These are phyloP conservation scores for Crossocerus cetratus DNA, from an alignment of 2,888 invertebrate genomes.

Conservation along the genomic window DNA sequence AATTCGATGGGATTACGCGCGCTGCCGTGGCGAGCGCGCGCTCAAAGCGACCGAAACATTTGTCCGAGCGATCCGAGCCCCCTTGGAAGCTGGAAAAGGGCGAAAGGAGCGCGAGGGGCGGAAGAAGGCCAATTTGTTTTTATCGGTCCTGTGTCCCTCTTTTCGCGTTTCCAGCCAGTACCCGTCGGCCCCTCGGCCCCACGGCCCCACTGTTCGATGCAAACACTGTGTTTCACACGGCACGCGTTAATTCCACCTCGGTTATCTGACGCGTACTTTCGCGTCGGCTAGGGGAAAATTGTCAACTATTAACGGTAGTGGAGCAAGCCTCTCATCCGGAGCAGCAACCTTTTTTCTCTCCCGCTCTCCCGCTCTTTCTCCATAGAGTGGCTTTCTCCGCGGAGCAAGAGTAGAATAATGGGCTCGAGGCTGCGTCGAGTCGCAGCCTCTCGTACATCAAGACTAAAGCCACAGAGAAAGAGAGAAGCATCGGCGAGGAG, in stretches of 20 bases:
- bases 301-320: slow-evolving; percentile 41
- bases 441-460: no score
- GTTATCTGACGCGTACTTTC: slow-evolving; percentile 64
- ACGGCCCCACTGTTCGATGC: slow-evolving; percentile 26
- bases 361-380: slow-evolving; percentile 11
- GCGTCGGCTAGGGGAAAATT: slow-evolving; percentile 42
- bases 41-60: slow-evolving; percentile 65
- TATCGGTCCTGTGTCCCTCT: slow-evolving; percentile 62
- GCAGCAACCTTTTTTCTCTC: slow-evolving; percentile 16
- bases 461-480: no score
- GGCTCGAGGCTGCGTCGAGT: no score
- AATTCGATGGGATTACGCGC: slow-evolving; percentile 45
- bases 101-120: slow-evolving; percentile 37
- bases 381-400: no score
- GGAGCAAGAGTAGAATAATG: no score
- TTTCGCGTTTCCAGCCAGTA: slow-evolving; percentile 38
- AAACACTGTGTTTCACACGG: slow-evolving; percentile 39
- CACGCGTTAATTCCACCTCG: slow-evolving; percentile 65
- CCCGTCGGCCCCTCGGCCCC: slow-evolving; percentile 11
- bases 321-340: slow-evolving; percentile 12
- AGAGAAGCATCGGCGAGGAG: no score
- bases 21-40: slow-evolving; percentile 20
- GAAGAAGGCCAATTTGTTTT: slow-evolving; percentile 60
- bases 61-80: slow-evolving; percentile 54
- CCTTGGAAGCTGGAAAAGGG: slow-evolving; percentile 21